These are phyloP conservation scores for Euproctis similis DNA, from an alignment of 2,888 invertebrate species.

Conservation along the genomic window DNA sequence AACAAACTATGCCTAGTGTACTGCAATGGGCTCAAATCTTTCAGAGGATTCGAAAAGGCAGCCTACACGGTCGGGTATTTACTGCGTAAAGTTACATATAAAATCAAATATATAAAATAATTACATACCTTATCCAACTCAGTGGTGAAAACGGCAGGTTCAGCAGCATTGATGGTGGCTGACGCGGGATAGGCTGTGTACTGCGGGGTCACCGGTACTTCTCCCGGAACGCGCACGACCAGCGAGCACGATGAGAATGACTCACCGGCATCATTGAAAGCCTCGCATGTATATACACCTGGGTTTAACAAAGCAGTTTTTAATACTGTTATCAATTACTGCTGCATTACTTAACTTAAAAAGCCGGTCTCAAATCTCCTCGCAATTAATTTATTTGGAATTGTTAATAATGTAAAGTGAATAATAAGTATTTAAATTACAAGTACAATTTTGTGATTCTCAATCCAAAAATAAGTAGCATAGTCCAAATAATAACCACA, in stretches of 20 bases:
- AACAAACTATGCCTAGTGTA: too few species aligned
- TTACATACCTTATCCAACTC: slow-evolving; percentile 80
- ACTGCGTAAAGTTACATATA: background rate
- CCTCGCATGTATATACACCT: slow-evolving; percentile 96
- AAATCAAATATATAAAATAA: too few species aligned
- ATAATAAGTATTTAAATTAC: too few species aligned
- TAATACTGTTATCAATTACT: too few species aligned
- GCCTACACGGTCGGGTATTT: background rate
- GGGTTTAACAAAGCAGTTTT: too few species aligned
- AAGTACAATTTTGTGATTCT: too few species aligned
- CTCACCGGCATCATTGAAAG: slow-evolving; percentile 95
- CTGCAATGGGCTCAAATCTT: background rate
- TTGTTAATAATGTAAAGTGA: too few species aligned
- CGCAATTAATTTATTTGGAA: too few species aligned
- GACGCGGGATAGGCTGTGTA: slow-evolving; percentile 94
- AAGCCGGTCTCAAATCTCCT: too few species aligned
- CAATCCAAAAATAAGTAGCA: too few species aligned
- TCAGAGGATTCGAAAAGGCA: background rate
- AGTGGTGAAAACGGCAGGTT: slow-evolving; percentile 86
- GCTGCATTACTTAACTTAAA: too few species aligned
- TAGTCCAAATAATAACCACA: too few species aligned
- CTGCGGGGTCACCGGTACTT: slow-evolving; percentile 87
- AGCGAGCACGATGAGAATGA: slow-evolving; percentile 94
- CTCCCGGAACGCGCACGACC: slow-evolving; percentile 90
- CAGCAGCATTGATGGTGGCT: slow-evolving; percentile 86